Evolutionary conservation across 2,888 invertebrate genomes (phyloP).

Genomic region (Cheilosia vernalis): DNA sequence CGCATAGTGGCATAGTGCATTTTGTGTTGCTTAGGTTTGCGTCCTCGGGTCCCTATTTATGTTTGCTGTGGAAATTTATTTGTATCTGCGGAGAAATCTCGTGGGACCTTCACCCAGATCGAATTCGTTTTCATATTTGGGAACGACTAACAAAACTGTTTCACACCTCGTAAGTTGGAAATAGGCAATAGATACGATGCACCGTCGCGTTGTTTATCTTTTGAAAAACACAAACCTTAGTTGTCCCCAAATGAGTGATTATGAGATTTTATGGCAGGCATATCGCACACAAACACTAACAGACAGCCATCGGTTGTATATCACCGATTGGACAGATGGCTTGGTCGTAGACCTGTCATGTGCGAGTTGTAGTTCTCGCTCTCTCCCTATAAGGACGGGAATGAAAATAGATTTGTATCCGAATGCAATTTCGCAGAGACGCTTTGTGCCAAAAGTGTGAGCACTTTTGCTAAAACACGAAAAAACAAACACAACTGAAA

Average conservation of each 20-base stretch:
- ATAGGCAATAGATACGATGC: conserved; percentile 25
- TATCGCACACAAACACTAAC: neutral
- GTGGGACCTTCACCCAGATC: conserved; percentile 74
- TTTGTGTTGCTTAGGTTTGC: neutral
- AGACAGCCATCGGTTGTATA: conserved; percentile 19
- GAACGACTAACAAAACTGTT: conserved; percentile 50
- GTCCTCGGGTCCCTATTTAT: conserved; percentile 22
- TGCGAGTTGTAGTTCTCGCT: neutral
- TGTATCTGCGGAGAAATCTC: conserved; percentile 49
- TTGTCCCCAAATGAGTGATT: conserved; percentile 65
- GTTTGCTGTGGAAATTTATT: conserved; percentile 17
- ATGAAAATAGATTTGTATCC: conserved; percentile 26
- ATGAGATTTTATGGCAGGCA: conserved; percentile 59
- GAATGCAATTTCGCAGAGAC: conserved; percentile 4
- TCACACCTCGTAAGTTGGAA: conserved; percentile 59
- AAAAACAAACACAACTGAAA: neutral
- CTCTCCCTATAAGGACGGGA: conserved; percentile 15
- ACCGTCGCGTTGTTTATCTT: conserved; percentile 30
- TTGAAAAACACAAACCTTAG: neutral
- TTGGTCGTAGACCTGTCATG: conserved; percentile 45
- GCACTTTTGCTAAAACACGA: conserved; percentile 10
- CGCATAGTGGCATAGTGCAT: conserved; percentile 34
- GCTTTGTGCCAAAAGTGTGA: conserved; percentile 29
- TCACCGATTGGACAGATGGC: conserved; percentile 60
- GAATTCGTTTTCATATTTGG: conserved; percentile 60